Conservation (phyloP, 2,113 vertebrate genomes). For the Centropristis striata region DNA sequence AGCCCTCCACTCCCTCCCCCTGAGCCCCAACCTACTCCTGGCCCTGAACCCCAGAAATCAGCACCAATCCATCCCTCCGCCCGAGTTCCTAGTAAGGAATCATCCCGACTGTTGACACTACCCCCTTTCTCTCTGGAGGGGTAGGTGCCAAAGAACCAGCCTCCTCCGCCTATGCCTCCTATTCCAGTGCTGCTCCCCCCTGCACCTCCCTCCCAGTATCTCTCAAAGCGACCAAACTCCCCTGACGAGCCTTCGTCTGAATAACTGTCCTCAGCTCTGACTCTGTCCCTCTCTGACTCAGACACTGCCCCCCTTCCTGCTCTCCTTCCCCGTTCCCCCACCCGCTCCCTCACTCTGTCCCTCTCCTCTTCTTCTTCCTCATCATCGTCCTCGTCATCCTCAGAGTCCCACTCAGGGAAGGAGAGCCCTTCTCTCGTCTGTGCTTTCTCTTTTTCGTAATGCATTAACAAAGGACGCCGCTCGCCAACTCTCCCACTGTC, state of each 20-base stretch:
- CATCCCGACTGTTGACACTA: slow-evolving; percentile 87
- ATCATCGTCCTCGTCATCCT: slow-evolving; percentile 79
- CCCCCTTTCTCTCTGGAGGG: slow-evolving; percentile 90
- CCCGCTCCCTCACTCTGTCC: slow-evolving; percentile 69
- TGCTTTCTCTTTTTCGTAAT: slow-evolving; percentile 84
- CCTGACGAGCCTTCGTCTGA: slow-evolving; percentile 86
- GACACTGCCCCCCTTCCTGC: slow-evolving; percentile 81
- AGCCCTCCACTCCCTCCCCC: slow-evolving; percentile 85
- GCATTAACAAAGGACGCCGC: slow-evolving; percentile 84
- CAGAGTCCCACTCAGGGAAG: slow-evolving; percentile 88
- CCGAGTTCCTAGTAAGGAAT: slow-evolving; percentile 82
- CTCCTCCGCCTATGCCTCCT: slow-evolving; percentile 85
- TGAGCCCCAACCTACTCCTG: slow-evolving; percentile 85
- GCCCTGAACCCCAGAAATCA: slow-evolving; percentile 85
- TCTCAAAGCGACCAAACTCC: slow-evolving; percentile 88
- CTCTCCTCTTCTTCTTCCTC: slow-evolving; percentile 75
- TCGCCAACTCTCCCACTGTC: slow-evolving; percentile 79
- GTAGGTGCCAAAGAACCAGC: slow-evolving; percentile 92
- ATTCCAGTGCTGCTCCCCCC: slow-evolving; percentile 81
- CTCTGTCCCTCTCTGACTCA: slow-evolving; percentile 86
- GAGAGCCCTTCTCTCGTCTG: slow-evolving; percentile 85
- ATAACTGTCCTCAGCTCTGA: slow-evolving; percentile 83
- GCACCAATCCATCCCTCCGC: slow-evolving; percentile 83
- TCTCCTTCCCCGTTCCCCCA: slow-evolving; percentile 74
- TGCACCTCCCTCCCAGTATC: slow-evolving; percentile 90